These are phyloP conservation scores for Odontocerum albicorne DNA, from an alignment of 2,888 invertebrate genomes.

Conservation along the genomic window DNA sequence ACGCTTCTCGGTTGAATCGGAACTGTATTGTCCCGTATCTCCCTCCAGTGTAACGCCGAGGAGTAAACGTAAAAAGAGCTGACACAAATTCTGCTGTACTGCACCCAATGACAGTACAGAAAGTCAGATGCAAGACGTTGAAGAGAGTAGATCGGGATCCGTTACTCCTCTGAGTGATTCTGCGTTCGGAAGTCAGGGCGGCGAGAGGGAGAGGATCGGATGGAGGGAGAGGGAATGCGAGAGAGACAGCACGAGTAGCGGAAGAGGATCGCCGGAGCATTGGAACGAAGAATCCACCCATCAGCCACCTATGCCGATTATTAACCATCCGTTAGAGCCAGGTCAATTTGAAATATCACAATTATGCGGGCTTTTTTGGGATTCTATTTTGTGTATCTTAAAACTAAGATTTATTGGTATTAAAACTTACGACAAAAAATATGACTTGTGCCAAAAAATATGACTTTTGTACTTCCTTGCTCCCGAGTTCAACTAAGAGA, in stretches of 20 bases:
- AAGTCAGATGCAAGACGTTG: slow-evolving; percentile 41
- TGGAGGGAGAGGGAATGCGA: slow-evolving; percentile 44
- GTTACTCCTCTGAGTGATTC: slow-evolving; percentile 56
- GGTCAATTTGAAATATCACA: slow-evolving; percentile 15
- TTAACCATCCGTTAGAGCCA: slow-evolving; percentile 24
- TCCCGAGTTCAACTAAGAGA: too few species aligned
- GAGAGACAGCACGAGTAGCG: slow-evolving; percentile 49
- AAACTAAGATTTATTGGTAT: neutral
- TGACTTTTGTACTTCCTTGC: too few species aligned
- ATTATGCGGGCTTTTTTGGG: neutral
- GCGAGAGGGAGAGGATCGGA: slow-evolving; percentile 51
- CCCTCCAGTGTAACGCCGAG: neutral
- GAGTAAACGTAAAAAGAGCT: slow-evolving; percentile 11
- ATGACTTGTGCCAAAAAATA: too few species aligned
- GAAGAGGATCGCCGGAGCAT: slow-evolving; percentile 54
- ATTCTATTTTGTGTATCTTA: neutral
- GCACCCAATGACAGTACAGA: slow-evolving; percentile 44
- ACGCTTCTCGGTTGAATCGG: slow-evolving; percentile 11
- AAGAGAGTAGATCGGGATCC: slow-evolving; percentile 44
- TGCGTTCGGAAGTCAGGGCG: slow-evolving; percentile 52
- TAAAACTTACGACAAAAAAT: too few species aligned
- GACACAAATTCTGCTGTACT: slow-evolving; percentile 37
- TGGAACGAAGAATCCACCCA: slow-evolving; percentile 38
- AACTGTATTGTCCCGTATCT: neutral
- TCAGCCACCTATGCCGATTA: slow-evolving; percentile 9